phyloP scores from a whole-genome alignment of 2,113 vertebrate species.

The Neogobius melanostomus region DNA sequence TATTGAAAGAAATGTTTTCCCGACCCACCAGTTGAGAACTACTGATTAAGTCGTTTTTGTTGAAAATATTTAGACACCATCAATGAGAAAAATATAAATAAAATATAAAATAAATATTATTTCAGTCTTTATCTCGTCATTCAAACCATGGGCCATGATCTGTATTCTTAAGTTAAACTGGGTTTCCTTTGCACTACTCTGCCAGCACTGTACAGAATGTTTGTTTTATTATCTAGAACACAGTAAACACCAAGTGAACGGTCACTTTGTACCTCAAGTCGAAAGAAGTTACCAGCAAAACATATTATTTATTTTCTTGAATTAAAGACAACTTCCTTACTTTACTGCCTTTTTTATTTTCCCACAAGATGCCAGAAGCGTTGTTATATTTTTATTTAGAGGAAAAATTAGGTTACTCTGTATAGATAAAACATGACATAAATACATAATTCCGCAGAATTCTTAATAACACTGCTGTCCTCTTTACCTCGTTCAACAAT shows the following conservation, averaged over 20 bases:
- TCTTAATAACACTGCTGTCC: neutral
- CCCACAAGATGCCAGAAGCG: neutral
- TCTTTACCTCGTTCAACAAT: neutral
- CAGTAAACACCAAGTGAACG: too few relatives aligned
- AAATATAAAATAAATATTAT: neutral
- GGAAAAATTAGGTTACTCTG: too few relatives aligned
- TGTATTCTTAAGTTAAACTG: constrained; percentile 51
- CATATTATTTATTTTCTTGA: too few relatives aligned
- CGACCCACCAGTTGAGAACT: too few relatives aligned
- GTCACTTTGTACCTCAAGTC: too few relatives aligned
- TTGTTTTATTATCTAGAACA: constrained; percentile 3
- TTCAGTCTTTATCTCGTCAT: neutral
- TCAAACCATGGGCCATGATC: neutral
- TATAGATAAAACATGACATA: neutral
- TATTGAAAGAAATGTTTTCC: too few relatives aligned
- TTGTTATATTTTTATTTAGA: neutral
- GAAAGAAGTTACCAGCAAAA: too few relatives aligned
- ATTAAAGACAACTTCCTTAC: too few relatives aligned
- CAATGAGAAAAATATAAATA: too few relatives aligned
- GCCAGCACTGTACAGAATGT: constrained; percentile 37
- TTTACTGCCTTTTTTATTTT: neutral
- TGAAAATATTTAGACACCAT: too few relatives aligned
- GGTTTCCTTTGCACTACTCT: constrained; percentile 34
- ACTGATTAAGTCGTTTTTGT: too few relatives aligned
- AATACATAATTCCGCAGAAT: neutral